phyloP scores from a whole-genome alignment of 2,113 vertebrate species.

The Tursiops truncatus region DNA sequence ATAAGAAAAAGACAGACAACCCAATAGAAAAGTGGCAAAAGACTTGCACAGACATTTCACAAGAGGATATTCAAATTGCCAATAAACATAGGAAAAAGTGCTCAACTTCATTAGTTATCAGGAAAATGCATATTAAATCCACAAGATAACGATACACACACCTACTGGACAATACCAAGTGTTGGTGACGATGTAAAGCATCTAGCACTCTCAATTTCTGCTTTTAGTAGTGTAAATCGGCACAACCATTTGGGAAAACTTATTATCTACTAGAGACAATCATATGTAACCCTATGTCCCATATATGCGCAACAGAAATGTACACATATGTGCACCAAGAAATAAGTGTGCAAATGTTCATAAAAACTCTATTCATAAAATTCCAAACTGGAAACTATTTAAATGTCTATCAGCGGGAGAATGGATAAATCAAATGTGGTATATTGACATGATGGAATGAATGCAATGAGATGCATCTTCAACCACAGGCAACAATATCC shows the following conservation, averaged over 20 bases:
- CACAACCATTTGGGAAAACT: background rate
- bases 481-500: background rate
- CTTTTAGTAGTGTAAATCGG: background rate
- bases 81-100: constrained; percentile 26
- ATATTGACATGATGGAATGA: background rate
- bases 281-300: background rate
- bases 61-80: background rate
- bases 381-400: background rate
- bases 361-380: background rate
- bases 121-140: constrained; percentile 25
- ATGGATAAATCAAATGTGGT: background rate
- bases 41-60: background rate
- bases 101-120: background rate
- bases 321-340: background rate
- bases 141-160: background rate
- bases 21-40: constrained; percentile 9
- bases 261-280: background rate
- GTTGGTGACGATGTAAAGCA: background rate
- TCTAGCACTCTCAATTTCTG: background rate
- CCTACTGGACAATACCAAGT: background rate
- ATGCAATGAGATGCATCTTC: background rate
- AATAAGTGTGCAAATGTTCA: background rate
- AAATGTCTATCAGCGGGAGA: background rate
- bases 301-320: background rate
- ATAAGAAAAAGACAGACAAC: background rate